Base-by-base conservation (phyloP, 1,140 invertebrate species). In the Aphaenogaster floridana region DNA sequence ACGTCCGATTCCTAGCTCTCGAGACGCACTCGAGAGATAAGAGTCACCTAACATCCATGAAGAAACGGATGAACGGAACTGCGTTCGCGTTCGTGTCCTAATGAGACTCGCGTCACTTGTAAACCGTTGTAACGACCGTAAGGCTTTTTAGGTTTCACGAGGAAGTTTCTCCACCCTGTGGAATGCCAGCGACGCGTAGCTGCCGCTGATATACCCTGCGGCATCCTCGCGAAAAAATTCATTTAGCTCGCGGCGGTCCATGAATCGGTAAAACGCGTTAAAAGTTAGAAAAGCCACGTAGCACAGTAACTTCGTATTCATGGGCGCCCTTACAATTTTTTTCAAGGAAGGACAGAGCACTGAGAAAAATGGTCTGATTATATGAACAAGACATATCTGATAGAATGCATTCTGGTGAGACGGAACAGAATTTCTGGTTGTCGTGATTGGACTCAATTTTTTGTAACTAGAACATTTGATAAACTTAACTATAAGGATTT, bases 111-210 rank as follows among this genome's bases (percentile, higher is more conserved):
- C 39, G 68, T 48, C 54, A 72, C 68, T 83, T 83, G 39, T 36
- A n/a, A 59, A 83, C 80, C 68, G 68, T 83, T 83, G 68, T 61
- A 83, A 83, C 28, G 42, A 50, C 69, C 39, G 80, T 66, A 52
- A 80, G 34, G 45, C 13, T 39, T 34, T 52, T 50, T 74, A 61
- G 54, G 11, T 28, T 28, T 28, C 36, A 42, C 11, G 28, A 68
- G 34, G 34, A n/a, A 9, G 6, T 42, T 61, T 61, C 74, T 52
- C 42, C 21, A 36, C 36, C 50, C 42, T 68, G 28, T 0, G 13
- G 48, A 68, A 52, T 80, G 13, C 11, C 66, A 69, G 11, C 66
- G 42, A 50, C 64, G 17, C 17, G 17, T 9, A 11, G 45, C 28
- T 72, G 28, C 68, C 17, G 54, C 74, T 66, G 42, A 45, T 39